Conservation (phyloP, 2,113 vertebrate genomes). For the Amphiprion ocellaris region DNA sequence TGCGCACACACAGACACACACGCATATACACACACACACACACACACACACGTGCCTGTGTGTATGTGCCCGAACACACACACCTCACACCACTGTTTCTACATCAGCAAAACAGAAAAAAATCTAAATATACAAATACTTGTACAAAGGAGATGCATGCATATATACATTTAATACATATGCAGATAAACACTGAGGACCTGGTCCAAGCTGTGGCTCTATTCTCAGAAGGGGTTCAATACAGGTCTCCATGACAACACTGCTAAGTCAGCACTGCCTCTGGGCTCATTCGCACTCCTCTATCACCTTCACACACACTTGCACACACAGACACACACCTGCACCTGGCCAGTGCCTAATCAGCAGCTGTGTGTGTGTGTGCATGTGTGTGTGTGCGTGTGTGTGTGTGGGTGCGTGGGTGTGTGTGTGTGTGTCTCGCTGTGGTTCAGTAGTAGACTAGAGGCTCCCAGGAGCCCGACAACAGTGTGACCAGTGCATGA, state of each 20-base stretch:
- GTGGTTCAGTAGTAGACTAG: neutral
- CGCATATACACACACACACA: conserved; percentile 3
- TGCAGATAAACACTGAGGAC: conserved; percentile 19
- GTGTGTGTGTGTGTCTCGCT: too few relatives aligned
- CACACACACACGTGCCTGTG: neutral
- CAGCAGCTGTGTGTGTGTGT: conserved; percentile 42
- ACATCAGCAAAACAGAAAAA: neutral
- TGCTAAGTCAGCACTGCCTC: conserved; percentile 64
- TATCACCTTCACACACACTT: conserved; percentile 60
- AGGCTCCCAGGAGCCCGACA: conserved; percentile 22
- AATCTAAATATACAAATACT: neutral
- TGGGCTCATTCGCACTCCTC: conserved; percentile 54
- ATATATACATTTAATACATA: conserved; percentile 10
- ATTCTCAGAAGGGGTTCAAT: conserved; percentile 43
- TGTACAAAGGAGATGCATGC: neutral
- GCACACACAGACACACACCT: conserved; percentile 29
- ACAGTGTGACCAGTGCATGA: neutral
- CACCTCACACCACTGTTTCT: neutral
- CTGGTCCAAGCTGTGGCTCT: conserved; percentile 27
- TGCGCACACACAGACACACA: conserved; percentile 3
- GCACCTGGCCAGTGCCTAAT: conserved; percentile 42
- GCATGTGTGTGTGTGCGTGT: too few relatives aligned
- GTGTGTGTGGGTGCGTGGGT: too few relatives aligned
- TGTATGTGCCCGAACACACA: neutral
- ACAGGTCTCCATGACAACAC: conserved; percentile 45